Evolutionary conservation across 2,113 vertebrate genomes (phyloP).

Genomic region (Carassius carassius): DNA sequence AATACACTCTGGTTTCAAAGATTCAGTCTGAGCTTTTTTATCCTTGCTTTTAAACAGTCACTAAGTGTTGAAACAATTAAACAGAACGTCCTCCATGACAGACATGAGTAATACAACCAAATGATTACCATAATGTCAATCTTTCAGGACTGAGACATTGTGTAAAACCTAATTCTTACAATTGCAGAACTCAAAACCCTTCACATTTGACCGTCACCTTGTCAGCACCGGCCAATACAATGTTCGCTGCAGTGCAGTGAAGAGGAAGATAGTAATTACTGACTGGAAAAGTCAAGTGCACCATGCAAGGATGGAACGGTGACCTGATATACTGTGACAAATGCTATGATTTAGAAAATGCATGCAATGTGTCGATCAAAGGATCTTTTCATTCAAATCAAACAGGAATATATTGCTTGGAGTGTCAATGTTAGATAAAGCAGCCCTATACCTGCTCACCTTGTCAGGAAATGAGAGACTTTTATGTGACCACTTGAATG

Average conservation of each 20-base stretch:
- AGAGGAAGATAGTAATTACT: constrained; percentile 32
- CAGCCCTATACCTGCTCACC: neutral
- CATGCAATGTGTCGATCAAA: neutral
- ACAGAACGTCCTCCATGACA: neutral
- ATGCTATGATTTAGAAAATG: constrained; percentile 18
- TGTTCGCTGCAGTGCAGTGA: neutral
- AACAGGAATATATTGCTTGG: neutral
- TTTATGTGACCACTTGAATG: neutral
- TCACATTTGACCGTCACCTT: constrained; percentile 19
- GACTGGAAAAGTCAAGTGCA: constrained; percentile 38
- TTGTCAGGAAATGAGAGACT: neutral
- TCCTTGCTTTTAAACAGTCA: constrained; percentile 23
- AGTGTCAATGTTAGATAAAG: neutral
- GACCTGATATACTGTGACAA: constrained; percentile 30
- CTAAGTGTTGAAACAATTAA: neutral
- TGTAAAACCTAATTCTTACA: constrained; percentile 15
- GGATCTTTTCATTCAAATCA: constrained; percentile 21
- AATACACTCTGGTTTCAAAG: neutral
- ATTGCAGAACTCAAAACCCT: constrained; percentile 3
- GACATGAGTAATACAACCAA: neutral
- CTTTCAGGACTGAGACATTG: neutral
- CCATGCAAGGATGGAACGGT: neutral
- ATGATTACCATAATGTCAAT: constrained; percentile 12
- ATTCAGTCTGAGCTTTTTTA: neutral
- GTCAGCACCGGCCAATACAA: constrained; percentile 16